These are phyloP conservation scores for Entelurus aequoreus DNA, from an alignment of 2,113 vertebrate genomes.

Conservation along the genomic window DNA sequence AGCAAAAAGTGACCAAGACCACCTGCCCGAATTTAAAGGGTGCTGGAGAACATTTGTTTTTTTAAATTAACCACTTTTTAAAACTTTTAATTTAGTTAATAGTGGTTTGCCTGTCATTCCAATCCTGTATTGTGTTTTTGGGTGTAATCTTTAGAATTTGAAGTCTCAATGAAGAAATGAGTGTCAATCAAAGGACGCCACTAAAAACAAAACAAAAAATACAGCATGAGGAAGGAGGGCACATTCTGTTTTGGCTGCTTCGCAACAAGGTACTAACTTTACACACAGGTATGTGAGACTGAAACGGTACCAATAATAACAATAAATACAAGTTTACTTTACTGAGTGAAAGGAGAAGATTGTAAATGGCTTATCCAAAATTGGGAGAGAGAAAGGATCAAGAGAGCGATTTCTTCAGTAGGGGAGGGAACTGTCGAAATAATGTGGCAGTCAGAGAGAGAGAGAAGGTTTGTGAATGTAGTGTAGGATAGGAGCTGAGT, in stretches of 20 bases:
- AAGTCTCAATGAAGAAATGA: constrained; percentile 4
- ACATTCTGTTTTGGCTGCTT: constrained; percentile 3
- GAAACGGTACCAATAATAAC: constrained; percentile 33
- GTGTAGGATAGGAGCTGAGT: constrained; percentile 37
- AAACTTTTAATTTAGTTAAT: constrained; percentile 8
- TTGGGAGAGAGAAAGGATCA: constrained; percentile 28
- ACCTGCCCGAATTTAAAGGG: constrained; percentile 42
- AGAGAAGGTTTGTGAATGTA: constrained; percentile 51
- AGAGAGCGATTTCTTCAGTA: constrained; percentile 10
- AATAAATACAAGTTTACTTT: constrained; percentile 50
- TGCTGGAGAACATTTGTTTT: constrained; percentile 4
- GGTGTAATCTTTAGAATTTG: neutral
- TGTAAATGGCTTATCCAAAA: constrained; percentile 14
- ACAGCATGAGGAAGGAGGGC: neutral
- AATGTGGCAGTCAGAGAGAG: constrained; percentile 26
- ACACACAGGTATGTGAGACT: constrained; percentile 10
- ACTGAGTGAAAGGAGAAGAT: constrained; percentile 30
- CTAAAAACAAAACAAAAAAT: neutral
- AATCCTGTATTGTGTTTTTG: neutral
- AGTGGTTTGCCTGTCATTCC: neutral
- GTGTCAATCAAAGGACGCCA: constrained; percentile 11
- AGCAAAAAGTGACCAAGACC: neutral
- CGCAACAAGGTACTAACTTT: constrained; percentile 36
- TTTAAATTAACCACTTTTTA: constrained; percentile 19
- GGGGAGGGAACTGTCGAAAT: constrained; percentile 6